A percentile compares a stretch with the other conserved stretches of the same genome.
phyloP scores from a whole-genome alignment of 2,113 vertebrate genomes.

The Sminthopsis crassicaudata region DNA sequence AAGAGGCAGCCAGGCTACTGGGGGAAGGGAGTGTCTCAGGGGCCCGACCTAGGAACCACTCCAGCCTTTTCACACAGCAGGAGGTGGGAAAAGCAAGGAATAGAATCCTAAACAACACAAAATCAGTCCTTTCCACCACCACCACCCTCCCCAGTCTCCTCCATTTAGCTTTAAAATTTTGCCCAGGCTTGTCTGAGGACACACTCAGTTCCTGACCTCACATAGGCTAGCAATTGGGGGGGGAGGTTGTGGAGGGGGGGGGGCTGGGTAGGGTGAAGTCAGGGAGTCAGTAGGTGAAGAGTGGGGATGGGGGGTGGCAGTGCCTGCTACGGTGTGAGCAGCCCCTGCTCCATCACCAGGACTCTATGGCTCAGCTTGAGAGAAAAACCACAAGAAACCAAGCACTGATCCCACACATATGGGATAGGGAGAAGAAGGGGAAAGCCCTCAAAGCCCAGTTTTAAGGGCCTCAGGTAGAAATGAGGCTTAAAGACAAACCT shows the following conservation, averaged over 20 bases:
- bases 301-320: neutral
- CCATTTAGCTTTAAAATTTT: slow-evolving; percentile 21
- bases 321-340: neutral
- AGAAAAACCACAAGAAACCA: slow-evolving; percentile 12
- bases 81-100: neutral
- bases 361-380: slow-evolving; percentile 18
- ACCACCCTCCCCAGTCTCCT: neutral
- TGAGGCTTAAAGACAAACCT: neutral
- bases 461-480: neutral
- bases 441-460: neutral
- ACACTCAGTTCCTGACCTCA: slow-evolving; percentile 14
- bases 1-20: slow-evolving; percentile 43
- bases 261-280: neutral
- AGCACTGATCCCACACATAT: neutral
- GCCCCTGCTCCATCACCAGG: slow-evolving; percentile 34
- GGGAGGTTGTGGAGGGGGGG: neutral
- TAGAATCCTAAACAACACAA: neutral
- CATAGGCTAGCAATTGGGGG: neutral
- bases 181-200: slow-evolving; percentile 16
- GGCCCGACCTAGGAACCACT: slow-evolving; percentile 56
- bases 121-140: neutral
- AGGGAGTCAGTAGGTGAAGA: neutral
- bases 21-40: slow-evolving; percentile 4
- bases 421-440: neutral
- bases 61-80: slow-evolving; percentile 42